Conservation (phyloP, 2,888 invertebrate genomes). For the Eilema sororculum region DNA sequence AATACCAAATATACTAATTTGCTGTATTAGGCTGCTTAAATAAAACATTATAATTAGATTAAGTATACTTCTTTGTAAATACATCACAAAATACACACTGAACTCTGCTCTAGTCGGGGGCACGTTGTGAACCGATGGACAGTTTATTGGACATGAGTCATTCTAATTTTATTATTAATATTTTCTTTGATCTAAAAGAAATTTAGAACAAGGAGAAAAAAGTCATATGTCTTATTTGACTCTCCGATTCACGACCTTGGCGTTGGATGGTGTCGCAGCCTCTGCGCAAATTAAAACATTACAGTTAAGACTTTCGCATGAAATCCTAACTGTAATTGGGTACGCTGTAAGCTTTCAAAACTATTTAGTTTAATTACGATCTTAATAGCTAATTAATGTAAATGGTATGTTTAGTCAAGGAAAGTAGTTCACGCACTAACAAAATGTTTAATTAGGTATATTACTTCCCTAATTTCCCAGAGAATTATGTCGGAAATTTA, state of each 20-base stretch:
- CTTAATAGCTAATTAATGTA: conserved; percentile 23
- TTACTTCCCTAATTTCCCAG: background rate
- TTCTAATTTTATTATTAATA: too few relatives aligned
- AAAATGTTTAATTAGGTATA: conserved; percentile 15
- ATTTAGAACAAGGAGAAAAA: background rate
- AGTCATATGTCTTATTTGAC: background rate
- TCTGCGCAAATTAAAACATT: background rate
- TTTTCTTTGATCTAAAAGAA: too few relatives aligned
- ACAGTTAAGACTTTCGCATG: conserved; percentile 3
- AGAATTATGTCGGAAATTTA: background rate
- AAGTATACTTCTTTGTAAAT: too few relatives aligned
- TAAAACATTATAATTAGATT: too few relatives aligned
- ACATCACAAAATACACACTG: too few relatives aligned
- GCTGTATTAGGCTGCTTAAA: too few relatives aligned
- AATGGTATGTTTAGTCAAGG: conserved; percentile 9
- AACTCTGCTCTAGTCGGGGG: too few relatives aligned
- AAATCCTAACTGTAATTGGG: conserved; percentile 10
- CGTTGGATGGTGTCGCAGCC: background rate
- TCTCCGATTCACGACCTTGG: background rate
- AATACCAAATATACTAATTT: too few relatives aligned
- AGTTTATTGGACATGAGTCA: too few relatives aligned
- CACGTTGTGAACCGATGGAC: too few relatives aligned
- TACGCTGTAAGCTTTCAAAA: conserved; percentile 21
- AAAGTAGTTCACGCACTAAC: conserved; percentile 15
- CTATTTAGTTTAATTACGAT: conserved; percentile 26